Percentiles rank a stretch among this genome's conserved stretches.
These are phyloP conservation scores for Apodemia hepburni DNA, from an alignment of 2,888 invertebrate species.

Conservation along the genomic window DNA sequence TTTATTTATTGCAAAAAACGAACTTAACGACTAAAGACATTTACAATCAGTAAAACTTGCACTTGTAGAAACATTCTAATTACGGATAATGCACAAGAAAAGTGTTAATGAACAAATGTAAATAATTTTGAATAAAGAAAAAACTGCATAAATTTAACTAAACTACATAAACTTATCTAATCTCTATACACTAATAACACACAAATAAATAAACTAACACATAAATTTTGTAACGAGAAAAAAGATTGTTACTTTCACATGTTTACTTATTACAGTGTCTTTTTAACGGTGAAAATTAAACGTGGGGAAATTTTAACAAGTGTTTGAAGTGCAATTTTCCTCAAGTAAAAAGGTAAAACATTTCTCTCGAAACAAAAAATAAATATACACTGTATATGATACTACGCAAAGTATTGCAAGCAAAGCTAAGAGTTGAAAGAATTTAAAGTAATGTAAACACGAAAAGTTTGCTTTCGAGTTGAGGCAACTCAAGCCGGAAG, in stretches of 20 bases:
- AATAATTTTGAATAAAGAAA: too few species aligned
- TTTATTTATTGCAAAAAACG: too few species aligned
- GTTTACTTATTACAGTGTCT: conserved; percentile 30
- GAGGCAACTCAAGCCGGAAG: conserved; percentile 67
- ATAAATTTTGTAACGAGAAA: not conserved
- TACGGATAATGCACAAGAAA: too few species aligned
- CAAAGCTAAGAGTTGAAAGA: conserved; percentile 67
- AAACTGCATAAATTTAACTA: too few species aligned
- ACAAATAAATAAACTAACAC: too few species aligned
- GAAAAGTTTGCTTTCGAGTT: conserved; percentile 75
- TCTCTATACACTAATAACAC: too few species aligned
- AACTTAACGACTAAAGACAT: too few species aligned
- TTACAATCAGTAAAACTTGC: too few species aligned
- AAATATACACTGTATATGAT: conserved; percentile 53
- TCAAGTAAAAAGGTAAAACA: conserved; percentile 40
- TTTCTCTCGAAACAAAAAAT: conserved; percentile 44
- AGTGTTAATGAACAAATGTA: too few species aligned
- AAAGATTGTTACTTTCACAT: conserved; percentile 14
- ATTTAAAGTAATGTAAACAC: conserved; percentile 74
- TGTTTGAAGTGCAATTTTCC: conserved; percentile 40
- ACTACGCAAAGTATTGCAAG: conserved; percentile 59
- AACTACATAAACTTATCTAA: too few species aligned
- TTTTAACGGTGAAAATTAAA: conserved; percentile 30
- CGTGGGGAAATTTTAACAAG: conserved; percentile 35
- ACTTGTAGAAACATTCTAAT: too few species aligned